Evolutionary conservation across 2,888 invertebrate genomes (phyloP), one percentile per base, ranked within the genome.

Genomic region (Caenorhabditis sp.): DNA sequence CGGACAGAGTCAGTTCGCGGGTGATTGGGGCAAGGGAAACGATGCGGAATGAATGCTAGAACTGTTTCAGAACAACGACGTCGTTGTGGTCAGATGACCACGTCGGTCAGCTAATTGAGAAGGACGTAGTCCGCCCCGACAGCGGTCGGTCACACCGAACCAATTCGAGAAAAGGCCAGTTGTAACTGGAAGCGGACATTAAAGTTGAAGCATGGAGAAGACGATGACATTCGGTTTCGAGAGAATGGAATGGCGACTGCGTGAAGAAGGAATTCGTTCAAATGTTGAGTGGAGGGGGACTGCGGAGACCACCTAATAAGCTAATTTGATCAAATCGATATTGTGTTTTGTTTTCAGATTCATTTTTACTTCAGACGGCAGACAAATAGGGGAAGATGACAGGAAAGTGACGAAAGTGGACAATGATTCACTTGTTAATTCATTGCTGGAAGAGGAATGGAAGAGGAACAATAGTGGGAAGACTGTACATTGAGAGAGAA

Each of bases 291-390:
- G 60, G 60, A 35, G 58, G 67, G 64, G 44, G 64, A 58, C 56
- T 50, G 65, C 53, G 20, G 22, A 26, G 61, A 76, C 74, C 74
- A 61, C 60, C 76, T 67, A 76, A 76, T 60, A 40, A 76, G 76
- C 76, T 76, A 76, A 76, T 76, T 76, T 55, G 76, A 76, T 76
- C 76, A 76, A 50, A 76, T 65, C 76, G 61, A 67, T 68, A 76
- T 40, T 40, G 51, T 74, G 58, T 67, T 74, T 74, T 67, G 50
- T 51, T 53, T 40, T 13, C 11, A 40, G 13, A 40, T 40, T 40
- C 6, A 2, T 40, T 40, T 40, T 40, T 13, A 40, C 13, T 40
- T 44, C 26, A 18, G 32, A 68, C 9, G 32, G 9, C 5, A 32
- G 32, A 9, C 9, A 9, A 53, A 65, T 53, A 11, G 53, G 20